phyloP scores from a whole-genome alignment of 2,113 vertebrate species.

The Cromileptes altivelis region DNA sequence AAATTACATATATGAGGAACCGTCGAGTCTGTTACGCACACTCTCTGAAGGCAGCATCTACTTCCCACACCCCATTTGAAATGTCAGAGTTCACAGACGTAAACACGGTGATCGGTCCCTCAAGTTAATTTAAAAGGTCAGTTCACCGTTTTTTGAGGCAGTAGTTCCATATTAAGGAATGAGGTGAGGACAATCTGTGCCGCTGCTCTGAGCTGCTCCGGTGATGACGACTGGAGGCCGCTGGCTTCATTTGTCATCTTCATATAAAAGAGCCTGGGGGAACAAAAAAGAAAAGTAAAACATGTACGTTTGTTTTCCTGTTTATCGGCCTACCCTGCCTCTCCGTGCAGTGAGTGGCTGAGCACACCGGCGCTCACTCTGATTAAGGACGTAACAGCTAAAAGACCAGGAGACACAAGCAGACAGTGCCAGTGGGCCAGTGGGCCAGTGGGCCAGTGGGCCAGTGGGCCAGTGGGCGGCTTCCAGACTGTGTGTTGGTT shows the following conservation, averaged over 20 bases:
- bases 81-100: background rate
- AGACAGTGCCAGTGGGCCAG: too few relatives aligned
- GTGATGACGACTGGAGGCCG: background rate
- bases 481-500: too few relatives aligned
- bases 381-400: too few relatives aligned
- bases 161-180: background rate
- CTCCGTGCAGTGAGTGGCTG: too few relatives aligned
- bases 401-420: too few relatives aligned
- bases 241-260: slow-evolving; percentile 46
- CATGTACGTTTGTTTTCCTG: too few relatives aligned
- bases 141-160: background rate
- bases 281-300: background rate
- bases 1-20: background rate
- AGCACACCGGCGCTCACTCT: too few relatives aligned
- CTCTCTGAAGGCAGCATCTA: background rate
- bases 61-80: background rate
- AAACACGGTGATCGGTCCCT: background rate
- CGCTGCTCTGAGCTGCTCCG: background rate
- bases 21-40: too few relatives aligned
- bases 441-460: too few relatives aligned
- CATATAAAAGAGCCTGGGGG: slow-evolving; percentile 66
- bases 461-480: too few relatives aligned
- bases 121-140: background rate
- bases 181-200: background rate
- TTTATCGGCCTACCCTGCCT: too few relatives aligned